These are phyloP conservation scores for Phycodurus eques DNA, from an alignment of 2,113 vertebrate species.

Conservation along the genomic window DNA sequence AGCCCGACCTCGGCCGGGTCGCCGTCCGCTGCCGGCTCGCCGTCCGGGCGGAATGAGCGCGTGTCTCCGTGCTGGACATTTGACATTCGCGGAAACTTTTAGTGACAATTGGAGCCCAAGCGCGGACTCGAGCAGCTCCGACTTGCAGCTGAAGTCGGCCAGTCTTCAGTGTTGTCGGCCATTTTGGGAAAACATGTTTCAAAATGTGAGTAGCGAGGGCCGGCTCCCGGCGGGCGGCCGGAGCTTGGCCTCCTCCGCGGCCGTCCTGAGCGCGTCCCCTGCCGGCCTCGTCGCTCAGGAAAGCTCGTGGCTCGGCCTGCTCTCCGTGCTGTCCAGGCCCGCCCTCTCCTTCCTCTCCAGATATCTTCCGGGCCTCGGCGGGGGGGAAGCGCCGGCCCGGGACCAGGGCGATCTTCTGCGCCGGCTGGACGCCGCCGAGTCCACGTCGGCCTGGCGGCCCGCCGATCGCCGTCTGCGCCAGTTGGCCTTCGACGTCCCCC, in stretches of 20 bases:
- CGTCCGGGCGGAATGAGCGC: neutral
- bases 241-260: conserved; percentile 13
- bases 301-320: conserved; percentile 68
- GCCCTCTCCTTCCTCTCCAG: conserved; percentile 60
- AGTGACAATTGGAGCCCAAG: too few relatives aligned
- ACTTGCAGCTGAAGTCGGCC: conserved; percentile 9
- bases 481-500: neutral
- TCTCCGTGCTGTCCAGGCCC: conserved; percentile 68
- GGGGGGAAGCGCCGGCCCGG: conserved; percentile 12
- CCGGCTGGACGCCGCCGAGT: conserved; percentile 45
- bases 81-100: neutral
- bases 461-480: conserved; percentile 38
- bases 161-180: neutral
- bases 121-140: neutral
- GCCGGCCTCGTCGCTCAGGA: conserved; percentile 40
- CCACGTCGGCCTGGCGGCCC: conserved; percentile 1
- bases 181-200: conserved; percentile 48
- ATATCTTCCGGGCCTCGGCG: conserved; percentile 46
- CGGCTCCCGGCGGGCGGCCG: conserved; percentile 23
- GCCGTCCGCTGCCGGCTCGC: neutral
- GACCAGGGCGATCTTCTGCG: conserved; percentile 22
- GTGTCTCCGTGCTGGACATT: neutral
- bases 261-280: conserved; percentile 19
- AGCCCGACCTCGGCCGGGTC: neutral
- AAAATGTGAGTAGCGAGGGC: conserved; percentile 40